Base-by-base conservation (phyloP, 2,797 vertebrate genomes). In the Hephaestus fuliginosus region DNA sequence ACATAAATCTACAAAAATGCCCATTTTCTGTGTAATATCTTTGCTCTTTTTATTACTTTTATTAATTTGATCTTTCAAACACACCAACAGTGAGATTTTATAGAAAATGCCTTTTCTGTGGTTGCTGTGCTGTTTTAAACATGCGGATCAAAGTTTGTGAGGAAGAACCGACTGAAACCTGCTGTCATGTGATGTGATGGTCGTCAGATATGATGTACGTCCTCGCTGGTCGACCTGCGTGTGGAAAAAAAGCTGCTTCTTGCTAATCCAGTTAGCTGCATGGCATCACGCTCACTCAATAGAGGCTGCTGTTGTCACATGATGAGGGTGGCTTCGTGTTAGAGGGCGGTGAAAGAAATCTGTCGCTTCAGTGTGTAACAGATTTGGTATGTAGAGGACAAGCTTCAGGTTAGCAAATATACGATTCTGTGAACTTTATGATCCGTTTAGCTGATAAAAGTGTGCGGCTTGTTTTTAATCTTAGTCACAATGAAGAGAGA, bases 181-280 rank as follows among this genome's bases (percentile, higher is more conserved):
- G 17, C 14, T 4, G 0, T 80, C 64, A 83, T 79, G 83, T 87
- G 80, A 88, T n/a, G 43, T 17, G n/a, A 56, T 61, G 70, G 10
- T 65, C 22, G 0, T 73, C 55, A 30, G 72, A 78, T 71, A 15
- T 9, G 57, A 69, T 79, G 52, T 28, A 12, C 48, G 44, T 76
- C 72, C 61, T 30, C 7, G 0, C 22, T 61, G 13, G 2, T 36
- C 12, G 63, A 7, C 30, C 68, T 9, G 57, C 18, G 30, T 25
- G 25, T 25, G 25, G 25, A 25, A 33, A 52, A 41, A 14, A 5
- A 39, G 74, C 70, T 36, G 66, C n/a, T 43, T 43, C 55, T 56
- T 3, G 0, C 78, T 85, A 87, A 90, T 77, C 82, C n/a, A 4
- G 74, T 92, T 90, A 82, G 44, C 78, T 30, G 78, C 65, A 76